Conservation (phyloP, 2,797 vertebrate genomes). For the Orientallactaga sibirica region DNA sequence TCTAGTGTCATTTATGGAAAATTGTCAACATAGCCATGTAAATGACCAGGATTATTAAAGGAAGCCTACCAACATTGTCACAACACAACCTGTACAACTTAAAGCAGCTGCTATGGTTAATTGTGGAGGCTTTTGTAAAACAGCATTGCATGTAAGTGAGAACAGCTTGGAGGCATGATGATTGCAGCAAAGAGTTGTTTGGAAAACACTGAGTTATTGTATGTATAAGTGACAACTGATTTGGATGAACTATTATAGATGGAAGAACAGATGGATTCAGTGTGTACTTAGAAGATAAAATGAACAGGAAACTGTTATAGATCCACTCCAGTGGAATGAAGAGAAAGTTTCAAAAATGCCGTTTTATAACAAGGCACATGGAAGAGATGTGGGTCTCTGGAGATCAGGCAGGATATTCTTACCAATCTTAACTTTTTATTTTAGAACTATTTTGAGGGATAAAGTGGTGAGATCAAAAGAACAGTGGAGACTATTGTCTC, state of each 20-base stretch:
- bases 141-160: neutral
- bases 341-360: neutral
- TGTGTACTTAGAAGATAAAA: conserved; percentile 11
- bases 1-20: neutral
- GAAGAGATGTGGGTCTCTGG: neutral
- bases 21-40: neutral
- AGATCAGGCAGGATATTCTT: neutral
- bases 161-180: neutral
- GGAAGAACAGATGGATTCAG: neutral
- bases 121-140: neutral
- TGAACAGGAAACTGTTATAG: neutral
- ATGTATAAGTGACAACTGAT: neutral
- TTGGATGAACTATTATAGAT: neutral
- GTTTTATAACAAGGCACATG: no score
- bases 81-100: neutral
- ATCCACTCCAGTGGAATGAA: neutral
- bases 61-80: neutral
- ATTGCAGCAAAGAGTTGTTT: neutral
- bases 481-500: neutral
- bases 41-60: neutral
- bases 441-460: neutral
- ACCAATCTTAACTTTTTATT: neutral
- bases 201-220: neutral
- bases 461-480: neutral
- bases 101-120: neutral